A percentile compares a stretch with the other conserved stretches of the same genome.
phyloP scores from a whole-genome alignment of 2,888 invertebrate genomes.

The Drosophila paracracens region DNA sequence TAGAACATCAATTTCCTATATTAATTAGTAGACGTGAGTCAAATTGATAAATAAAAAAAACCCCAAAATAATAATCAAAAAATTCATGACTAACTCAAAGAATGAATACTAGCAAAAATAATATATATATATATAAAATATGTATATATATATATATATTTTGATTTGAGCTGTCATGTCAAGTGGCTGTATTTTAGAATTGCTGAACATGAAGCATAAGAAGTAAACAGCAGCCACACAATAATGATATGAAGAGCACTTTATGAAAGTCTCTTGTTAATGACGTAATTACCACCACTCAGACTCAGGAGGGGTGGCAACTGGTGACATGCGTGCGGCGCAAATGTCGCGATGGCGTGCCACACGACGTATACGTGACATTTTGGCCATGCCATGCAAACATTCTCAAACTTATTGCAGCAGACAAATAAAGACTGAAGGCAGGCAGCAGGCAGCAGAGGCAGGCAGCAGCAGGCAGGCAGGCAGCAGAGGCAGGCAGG shows the following conservation, averaged over 20 bases:
- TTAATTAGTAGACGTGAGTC: background rate
- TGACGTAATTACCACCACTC: constrained; percentile 69
- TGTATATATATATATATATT: background rate
- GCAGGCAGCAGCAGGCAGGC: too few species aligned
- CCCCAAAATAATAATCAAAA: background rate
- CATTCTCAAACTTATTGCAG: constrained; percentile 35
- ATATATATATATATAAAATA: background rate
- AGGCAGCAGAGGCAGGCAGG: background rate
- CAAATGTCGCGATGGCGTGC: constrained; percentile 59
- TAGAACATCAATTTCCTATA: too few species aligned
- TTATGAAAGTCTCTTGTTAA: constrained; percentile 72
- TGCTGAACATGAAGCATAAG: background rate
- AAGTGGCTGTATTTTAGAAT: background rate
- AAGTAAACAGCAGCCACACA: constrained; percentile 28
- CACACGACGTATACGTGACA: constrained; percentile 81
- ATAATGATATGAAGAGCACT: constrained; percentile 65
- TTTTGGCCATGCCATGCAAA: constrained; percentile 70
- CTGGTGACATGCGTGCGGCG: constrained; percentile 38
- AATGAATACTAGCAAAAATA: background rate
- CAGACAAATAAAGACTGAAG: constrained; percentile 30
- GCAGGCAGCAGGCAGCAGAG: background rate
- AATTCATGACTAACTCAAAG: constrained; percentile 10
- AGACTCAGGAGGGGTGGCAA: background rate
- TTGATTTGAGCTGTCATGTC: background rate
- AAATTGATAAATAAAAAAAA: background rate